phyloP scores from a whole-genome alignment of 1,140 invertebrate genomes.

The Bombus sibiricus region DNA sequence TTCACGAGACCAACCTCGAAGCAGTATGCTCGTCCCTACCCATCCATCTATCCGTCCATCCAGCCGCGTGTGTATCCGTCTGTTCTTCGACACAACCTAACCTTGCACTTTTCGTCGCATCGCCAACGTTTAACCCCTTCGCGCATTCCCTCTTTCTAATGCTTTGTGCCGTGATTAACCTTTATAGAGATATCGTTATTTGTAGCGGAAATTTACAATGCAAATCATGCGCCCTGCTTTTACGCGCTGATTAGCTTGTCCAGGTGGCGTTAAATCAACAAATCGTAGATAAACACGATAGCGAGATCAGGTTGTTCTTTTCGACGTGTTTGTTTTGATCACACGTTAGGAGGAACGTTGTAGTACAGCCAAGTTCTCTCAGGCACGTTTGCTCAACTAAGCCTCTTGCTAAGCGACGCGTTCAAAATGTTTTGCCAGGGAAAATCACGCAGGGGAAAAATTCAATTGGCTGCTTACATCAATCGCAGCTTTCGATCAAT shows the following conservation, averaged over 20 bases:
- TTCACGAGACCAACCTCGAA: slow-evolving; percentile 63
- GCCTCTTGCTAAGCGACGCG: too few relatives aligned
- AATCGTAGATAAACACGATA: too few relatives aligned
- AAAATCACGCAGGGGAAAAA: too few relatives aligned
- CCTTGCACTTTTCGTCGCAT: slow-evolving; percentile 45
- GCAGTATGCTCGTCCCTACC: slow-evolving; percentile 18
- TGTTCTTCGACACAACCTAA: slow-evolving; percentile 19
- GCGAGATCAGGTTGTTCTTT: too few relatives aligned
- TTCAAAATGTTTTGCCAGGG: too few relatives aligned
- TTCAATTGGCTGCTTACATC: too few relatives aligned
- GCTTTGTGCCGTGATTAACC: not conserved
- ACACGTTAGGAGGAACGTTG: too few relatives aligned
- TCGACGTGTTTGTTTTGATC: too few relatives aligned
- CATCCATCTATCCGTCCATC: slow-evolving; percentile 30
- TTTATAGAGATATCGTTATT: not conserved
- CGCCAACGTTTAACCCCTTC: slow-evolving; percentile 17
- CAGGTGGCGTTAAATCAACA: not conserved
- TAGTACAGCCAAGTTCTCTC: too few relatives aligned
- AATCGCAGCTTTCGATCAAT: too few relatives aligned
- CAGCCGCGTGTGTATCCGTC: slow-evolving; percentile 8
- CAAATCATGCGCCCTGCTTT: not conserved
- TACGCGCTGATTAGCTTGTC: not conserved
- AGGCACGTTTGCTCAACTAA: too few relatives aligned
- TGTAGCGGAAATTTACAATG: not conserved
- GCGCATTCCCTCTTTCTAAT: not conserved